Percentiles rank a stretch among this genome's conserved stretches.
Conservation (phyloP, 2,113 vertebrate genomes). For the Poeciliopsis retropinna region DNA sequence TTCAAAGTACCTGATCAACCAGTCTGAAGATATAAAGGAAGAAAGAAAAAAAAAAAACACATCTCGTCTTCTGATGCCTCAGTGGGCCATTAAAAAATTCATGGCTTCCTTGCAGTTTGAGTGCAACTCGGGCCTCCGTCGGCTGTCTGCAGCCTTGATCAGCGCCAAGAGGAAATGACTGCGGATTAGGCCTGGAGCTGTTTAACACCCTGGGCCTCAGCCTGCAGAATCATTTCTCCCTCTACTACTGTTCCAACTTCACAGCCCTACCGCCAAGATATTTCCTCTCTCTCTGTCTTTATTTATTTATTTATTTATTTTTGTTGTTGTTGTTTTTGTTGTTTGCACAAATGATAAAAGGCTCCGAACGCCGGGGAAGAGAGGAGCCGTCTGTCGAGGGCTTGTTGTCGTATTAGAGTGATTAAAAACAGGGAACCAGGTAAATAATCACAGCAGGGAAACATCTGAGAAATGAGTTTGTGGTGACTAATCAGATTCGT, state of each 20-base stretch:
- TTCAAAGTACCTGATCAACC: slow-evolving; percentile 40
- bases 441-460: slow-evolving; percentile 12
- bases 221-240: slow-evolving; percentile 47
- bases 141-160: slow-evolving; percentile 51
- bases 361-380: slow-evolving; percentile 17
- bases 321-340: not conserved
- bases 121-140: slow-evolving; percentile 38
- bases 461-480: not conserved
- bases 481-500: not conserved
- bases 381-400: slow-evolving; percentile 23
- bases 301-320: too few relatives aligned
- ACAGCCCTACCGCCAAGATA: slow-evolving; percentile 14
- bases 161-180: slow-evolving; percentile 72
- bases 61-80: slow-evolving; percentile 24
- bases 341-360: slow-evolving; percentile 47
- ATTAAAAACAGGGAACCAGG: slow-evolving; percentile 17
- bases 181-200: slow-evolving; percentile 68
- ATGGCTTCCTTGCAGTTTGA: slow-evolving; percentile 18
- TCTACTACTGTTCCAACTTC: slow-evolving; percentile 48
- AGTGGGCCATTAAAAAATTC: slow-evolving; percentile 27
- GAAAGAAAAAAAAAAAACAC: not conserved
- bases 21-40: slow-evolving; percentile 10
- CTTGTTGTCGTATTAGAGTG: slow-evolving; percentile 7
- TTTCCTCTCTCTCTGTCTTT: not conserved
- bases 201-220: slow-evolving; percentile 60